Percentiles rank a stretch among this genome's conserved stretches.
These are phyloP conservation scores for Microcebus lehilahytsara DNA, from an alignment of 2,113 vertebrate genomes.

Conservation along the genomic window DNA sequence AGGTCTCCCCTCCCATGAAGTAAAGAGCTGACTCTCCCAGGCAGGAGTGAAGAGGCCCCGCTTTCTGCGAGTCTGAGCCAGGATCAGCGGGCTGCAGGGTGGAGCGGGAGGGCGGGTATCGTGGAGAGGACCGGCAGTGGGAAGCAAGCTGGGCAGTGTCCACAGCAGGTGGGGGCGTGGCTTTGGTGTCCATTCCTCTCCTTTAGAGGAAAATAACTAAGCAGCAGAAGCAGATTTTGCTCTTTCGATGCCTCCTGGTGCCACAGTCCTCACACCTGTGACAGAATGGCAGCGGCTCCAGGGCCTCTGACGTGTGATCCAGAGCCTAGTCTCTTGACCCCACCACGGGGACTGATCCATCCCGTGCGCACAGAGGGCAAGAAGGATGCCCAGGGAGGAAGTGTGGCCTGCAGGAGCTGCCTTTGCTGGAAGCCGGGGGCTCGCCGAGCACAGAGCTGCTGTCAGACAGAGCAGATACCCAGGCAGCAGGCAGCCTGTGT, in stretches of 20 bases:
- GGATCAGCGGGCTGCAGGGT: not conserved
- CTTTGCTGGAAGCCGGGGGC: not conserved
- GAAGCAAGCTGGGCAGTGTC: not conserved
- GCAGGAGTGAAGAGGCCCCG: not conserved
- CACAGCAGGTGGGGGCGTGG: rapidly evolving
- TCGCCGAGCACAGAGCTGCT: not conserved
- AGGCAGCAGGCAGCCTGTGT: not conserved
- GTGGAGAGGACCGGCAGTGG: not conserved
- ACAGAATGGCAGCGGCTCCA: not conserved
- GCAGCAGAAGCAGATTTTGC: not conserved
- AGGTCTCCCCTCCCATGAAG: not conserved
- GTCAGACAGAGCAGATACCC: not conserved
- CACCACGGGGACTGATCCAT: not conserved
- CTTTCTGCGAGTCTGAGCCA: not conserved
- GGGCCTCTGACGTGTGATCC: not conserved
- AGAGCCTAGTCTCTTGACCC: not conserved
- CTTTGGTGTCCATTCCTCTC: not conserved
- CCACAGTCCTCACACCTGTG: not conserved
- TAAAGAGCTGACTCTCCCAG: not conserved
- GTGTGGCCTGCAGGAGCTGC: no score
- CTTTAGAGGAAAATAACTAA: not conserved
- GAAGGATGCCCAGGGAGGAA: not conserved
- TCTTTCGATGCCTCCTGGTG: not conserved
- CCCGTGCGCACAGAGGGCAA: not conserved
- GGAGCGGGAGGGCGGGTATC: no score